These are phyloP conservation scores for Lamellibrachia luymesi DNA, from an alignment of 1,140 invertebrate genomes.

Conservation along the genomic window DNA sequence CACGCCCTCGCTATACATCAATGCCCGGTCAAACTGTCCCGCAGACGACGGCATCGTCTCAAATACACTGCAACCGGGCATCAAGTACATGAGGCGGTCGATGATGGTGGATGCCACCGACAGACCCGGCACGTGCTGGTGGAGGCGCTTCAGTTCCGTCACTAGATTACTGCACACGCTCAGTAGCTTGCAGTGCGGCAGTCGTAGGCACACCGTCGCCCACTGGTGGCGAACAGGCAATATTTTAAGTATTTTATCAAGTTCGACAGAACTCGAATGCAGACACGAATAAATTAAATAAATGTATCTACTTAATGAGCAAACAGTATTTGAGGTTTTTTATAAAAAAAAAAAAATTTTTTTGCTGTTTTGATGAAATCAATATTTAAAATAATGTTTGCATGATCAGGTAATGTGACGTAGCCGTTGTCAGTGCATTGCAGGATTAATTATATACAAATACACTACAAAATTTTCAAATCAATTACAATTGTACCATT, in stretches of 20 bases:
- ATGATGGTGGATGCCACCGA: slow-evolving; percentile 84
- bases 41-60: slow-evolving; percentile 38
- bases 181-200: slow-evolving; percentile 75
- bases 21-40: slow-evolving; percentile 44
- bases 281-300: too few relatives aligned
- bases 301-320: too few relatives aligned
- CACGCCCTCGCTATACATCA: slow-evolving; percentile 88
- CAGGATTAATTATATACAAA: too few relatives aligned
- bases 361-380: too few relatives aligned
- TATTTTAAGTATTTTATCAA: not conserved
- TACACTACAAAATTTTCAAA: too few relatives aligned
- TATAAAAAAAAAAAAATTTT: too few relatives aligned
- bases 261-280: not conserved
- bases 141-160: slow-evolving; percentile 77
- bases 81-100: slow-evolving; percentile 78
- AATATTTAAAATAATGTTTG: too few relatives aligned
- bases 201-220: slow-evolving; percentile 81
- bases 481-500: too few relatives aligned
- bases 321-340: too few relatives aligned
- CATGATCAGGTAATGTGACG: too few relatives aligned
- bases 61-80: slow-evolving; percentile 42
- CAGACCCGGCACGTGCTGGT: slow-evolving; percentile 77
- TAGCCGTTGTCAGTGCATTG: too few relatives aligned
- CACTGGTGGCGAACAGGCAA: slow-evolving; percentile 64
- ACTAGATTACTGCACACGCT: slow-evolving; percentile 76